Evolutionary conservation across 2,113 vertebrate genomes (phyloP).

Genomic region (Panurus biarmicus): DNA sequence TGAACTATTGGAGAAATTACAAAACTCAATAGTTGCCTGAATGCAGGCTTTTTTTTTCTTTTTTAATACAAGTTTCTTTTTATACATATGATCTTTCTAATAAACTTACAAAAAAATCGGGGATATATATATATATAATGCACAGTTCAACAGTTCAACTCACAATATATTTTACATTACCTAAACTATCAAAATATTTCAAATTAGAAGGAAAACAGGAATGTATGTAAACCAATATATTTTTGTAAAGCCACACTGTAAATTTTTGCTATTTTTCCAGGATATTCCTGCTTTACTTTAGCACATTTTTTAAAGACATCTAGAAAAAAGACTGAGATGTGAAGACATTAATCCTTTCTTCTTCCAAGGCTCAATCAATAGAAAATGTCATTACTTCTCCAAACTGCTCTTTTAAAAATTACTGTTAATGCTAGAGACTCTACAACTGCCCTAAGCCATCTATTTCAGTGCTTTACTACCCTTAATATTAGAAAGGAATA

Average conservation of each 20-base stretch:
- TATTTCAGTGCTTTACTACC: not conserved
- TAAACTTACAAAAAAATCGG: not conserved
- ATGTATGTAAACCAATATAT: not conserved
- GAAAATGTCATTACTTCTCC: not conserved
- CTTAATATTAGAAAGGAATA: not conserved
- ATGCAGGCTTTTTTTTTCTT: not conserved
- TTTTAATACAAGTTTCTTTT: constrained; percentile 13
- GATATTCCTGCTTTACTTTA: not conserved
- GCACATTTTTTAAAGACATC: not conserved
- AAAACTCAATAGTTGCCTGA: constrained; percentile 25
- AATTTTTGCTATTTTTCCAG: not conserved
- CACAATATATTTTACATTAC: not conserved
- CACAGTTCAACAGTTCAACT: constrained; percentile 42
- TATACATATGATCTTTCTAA: constrained; percentile 22
- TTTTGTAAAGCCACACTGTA: not conserved
- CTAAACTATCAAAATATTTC: not conserved
- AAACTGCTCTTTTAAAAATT: not conserved
- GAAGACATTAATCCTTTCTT: not conserved
- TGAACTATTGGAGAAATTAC: constrained; percentile 52
- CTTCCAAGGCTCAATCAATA: not conserved
- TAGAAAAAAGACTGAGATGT: not conserved
- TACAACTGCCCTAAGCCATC: not conserved
- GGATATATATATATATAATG: no score
- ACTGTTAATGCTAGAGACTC: not conserved
- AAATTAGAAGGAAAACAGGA: not conserved